These are phyloP conservation scores for Brachynemurus nebulosus DNA, from an alignment of 2,888 invertebrate genomes.

Conservation along the genomic window DNA sequence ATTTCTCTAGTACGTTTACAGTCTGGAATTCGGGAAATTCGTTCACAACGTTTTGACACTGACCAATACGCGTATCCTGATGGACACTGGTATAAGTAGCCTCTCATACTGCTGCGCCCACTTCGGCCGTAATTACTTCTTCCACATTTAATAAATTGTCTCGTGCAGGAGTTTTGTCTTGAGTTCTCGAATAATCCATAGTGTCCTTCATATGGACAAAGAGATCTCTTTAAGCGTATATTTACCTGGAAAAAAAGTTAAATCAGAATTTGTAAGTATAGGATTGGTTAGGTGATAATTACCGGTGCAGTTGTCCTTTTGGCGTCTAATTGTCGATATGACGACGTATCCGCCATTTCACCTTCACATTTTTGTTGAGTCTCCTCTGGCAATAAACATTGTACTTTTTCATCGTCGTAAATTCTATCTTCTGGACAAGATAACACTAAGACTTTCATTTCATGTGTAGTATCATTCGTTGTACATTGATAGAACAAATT, in stretches of 20 bases:
- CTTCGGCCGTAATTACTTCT: slow-evolving; percentile 32
- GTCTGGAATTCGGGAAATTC: slow-evolving; percentile 41
- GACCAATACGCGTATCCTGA: slow-evolving; percentile 63
- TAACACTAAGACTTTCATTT: slow-evolving; percentile 58
- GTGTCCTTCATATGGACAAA: slow-evolving; percentile 55
- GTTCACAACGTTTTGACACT: slow-evolving; percentile 63
- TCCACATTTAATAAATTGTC: slow-evolving; percentile 58
- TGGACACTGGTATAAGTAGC: slow-evolving; percentile 64
- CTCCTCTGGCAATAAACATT: slow-evolving; percentile 53
- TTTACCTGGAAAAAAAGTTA: slow-evolving; percentile 41
- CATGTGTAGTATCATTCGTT: slow-evolving; percentile 45
- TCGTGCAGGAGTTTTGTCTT: slow-evolving; percentile 43
- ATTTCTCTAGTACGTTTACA: slow-evolving; percentile 38
- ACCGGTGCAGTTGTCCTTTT: slow-evolving; percentile 44
- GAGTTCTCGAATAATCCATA: slow-evolving; percentile 47
- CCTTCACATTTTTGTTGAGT: slow-evolving; percentile 42
- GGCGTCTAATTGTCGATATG: slow-evolving; percentile 39
- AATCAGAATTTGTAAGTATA: slow-evolving; percentile 6
- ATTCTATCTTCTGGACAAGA: slow-evolving; percentile 65
- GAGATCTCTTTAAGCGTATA: slow-evolving; percentile 36
- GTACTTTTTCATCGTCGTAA: slow-evolving; percentile 55
- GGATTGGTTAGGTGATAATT: slow-evolving; percentile 26
- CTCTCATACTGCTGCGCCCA: slow-evolving; percentile 41
- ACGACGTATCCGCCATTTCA: slow-evolving; percentile 37
- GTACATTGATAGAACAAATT: slow-evolving; percentile 76